These are phyloP conservation scores for Dolomedes plantarius DNA, from an alignment of 2,888 invertebrate genomes.

Conservation along the genomic window DNA sequence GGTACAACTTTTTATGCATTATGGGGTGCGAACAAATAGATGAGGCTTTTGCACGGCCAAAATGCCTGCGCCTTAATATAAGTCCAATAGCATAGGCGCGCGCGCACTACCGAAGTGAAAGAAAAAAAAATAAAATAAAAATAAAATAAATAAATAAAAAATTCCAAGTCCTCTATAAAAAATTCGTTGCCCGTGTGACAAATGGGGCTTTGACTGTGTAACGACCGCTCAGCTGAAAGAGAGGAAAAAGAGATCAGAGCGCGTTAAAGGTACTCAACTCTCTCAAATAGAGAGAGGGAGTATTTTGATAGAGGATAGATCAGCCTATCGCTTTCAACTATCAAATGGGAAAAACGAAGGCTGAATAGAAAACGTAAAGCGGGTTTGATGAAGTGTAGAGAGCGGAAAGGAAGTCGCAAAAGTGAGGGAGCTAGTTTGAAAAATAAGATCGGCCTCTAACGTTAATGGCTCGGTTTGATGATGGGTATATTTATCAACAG, in stretches of 20 bases:
- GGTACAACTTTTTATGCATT: constrained; percentile 41
- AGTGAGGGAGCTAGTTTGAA: constrained; percentile 27
- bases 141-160: no score
- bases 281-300: constrained; percentile 27
- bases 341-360: constrained; percentile 67
- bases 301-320: constrained; percentile 66
- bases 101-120: background rate
- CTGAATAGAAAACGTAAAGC: constrained; percentile 50
- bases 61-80: constrained; percentile 27
- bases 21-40: constrained; percentile 45
- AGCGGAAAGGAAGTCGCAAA: constrained; percentile 6
- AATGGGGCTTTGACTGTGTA: constrained; percentile 69
- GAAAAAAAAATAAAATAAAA: no score
- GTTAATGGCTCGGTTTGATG: constrained; percentile 50
- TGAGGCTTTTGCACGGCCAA: constrained; percentile 37
- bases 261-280: constrained; percentile 61
- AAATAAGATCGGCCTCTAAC: constrained; percentile 39
- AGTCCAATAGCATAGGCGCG: constrained; percentile 9
- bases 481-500: constrained; percentile 64
- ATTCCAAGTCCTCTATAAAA: background rate
- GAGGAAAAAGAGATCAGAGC: constrained; percentile 28
- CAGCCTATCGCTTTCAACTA: constrained; percentile 65
- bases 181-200: constrained; percentile 57
- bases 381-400: constrained; percentile 56
- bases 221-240: constrained; percentile 50